Evolutionary conservation across 2,888 invertebrate species (phyloP).

Genomic region (Cheilosia pagana): DNA sequence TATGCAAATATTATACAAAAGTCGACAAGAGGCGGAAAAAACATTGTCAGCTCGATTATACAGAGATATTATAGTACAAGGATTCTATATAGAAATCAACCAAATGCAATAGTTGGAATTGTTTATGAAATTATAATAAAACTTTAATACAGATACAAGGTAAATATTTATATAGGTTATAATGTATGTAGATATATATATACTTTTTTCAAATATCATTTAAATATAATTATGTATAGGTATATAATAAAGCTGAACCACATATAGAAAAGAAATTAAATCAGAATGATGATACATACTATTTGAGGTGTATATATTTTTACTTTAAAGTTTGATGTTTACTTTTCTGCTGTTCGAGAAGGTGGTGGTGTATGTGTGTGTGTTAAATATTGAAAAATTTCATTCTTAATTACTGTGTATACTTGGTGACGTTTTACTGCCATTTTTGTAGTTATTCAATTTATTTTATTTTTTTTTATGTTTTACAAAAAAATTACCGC

Average conservation of each 20-base stretch:
- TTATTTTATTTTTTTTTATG: slow-evolving; percentile 7
- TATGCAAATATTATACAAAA: slow-evolving; percentile 40
- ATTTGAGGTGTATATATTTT: slow-evolving; percentile 63
- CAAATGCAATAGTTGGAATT: slow-evolving; percentile 65
- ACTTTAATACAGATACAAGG: slow-evolving; percentile 62
- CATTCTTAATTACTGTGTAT: slow-evolving; percentile 21
- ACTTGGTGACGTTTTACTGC: slow-evolving; percentile 34
- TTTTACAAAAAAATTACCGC: slow-evolving; percentile 10
- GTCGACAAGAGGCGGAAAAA: slow-evolving; percentile 50
- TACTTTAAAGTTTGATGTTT: slow-evolving; percentile 36
- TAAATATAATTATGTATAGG: slow-evolving; percentile 56
- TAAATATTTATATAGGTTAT: slow-evolving; percentile 65
- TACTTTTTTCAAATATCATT: slow-evolving; percentile 47
- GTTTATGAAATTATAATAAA: slow-evolving; percentile 54
- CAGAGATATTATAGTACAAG: slow-evolving; percentile 40
- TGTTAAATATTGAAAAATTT: background rate
- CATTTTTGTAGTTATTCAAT: slow-evolving; percentile 36
- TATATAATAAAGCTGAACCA: slow-evolving; percentile 83
- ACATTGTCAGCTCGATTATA: slow-evolving; percentile 46
- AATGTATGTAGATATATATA: slow-evolving; percentile 35
- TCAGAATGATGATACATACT: slow-evolving; percentile 82
- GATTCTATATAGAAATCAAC: slow-evolving; percentile 47
- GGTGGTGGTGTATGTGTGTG: slow-evolving; percentile 30
- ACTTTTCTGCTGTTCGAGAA: slow-evolving; percentile 55
- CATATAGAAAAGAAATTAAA: slow-evolving; percentile 84